Evolutionary conservation across 92 coral and sea anemone genomes (phyloP).

Genomic region (Phenganax subtilis): DNA sequence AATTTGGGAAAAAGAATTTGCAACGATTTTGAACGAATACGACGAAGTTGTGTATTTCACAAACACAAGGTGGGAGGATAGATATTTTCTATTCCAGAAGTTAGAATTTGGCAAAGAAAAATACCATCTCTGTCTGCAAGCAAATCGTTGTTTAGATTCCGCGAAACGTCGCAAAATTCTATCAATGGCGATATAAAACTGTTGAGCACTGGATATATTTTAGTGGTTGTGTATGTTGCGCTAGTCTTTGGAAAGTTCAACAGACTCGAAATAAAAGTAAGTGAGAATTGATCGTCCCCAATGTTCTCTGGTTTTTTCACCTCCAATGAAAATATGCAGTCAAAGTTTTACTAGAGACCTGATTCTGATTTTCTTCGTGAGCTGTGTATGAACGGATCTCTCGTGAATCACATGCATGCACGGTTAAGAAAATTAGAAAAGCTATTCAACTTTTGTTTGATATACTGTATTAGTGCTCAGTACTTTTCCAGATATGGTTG

Average conservation of each 20-base stretch:
- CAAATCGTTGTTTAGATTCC: not conserved
- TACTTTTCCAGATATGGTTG: slow-evolving; percentile 63
- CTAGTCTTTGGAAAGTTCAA: slow-evolving; percentile 15
- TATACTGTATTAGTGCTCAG: too few species aligned
- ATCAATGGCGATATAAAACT: slow-evolving; percentile 13
- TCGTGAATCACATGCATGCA: too few species aligned
- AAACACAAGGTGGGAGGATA: slow-evolving; percentile 4
- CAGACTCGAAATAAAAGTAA: slow-evolving; percentile 16
- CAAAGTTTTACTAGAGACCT: too few species aligned
- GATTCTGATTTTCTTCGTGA: too few species aligned
- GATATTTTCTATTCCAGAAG: too few species aligned
- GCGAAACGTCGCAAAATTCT: slow-evolving; percentile 1
- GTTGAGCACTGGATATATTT: slow-evolving; percentile 4
- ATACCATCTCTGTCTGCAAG: too few species aligned
- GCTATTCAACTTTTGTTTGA: too few species aligned
- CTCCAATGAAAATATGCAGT: not conserved
- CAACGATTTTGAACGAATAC: slow-evolving; percentile 44
- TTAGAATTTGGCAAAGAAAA: too few species aligned
- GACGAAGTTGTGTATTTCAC: slow-evolving; percentile 13
- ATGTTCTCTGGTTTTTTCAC: not conserved
- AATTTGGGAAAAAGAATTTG: slow-evolving; percentile 62
- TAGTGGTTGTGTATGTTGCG: slow-evolving; percentile 1
- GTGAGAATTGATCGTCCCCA: not conserved
- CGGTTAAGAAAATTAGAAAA: too few species aligned
- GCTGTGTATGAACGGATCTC: too few species aligned